Percentiles rank a stretch among this genome's conserved stretches.
Evolutionary conservation across 2,888 invertebrate species (phyloP).

Genomic region (Meta bourneti): DNA sequence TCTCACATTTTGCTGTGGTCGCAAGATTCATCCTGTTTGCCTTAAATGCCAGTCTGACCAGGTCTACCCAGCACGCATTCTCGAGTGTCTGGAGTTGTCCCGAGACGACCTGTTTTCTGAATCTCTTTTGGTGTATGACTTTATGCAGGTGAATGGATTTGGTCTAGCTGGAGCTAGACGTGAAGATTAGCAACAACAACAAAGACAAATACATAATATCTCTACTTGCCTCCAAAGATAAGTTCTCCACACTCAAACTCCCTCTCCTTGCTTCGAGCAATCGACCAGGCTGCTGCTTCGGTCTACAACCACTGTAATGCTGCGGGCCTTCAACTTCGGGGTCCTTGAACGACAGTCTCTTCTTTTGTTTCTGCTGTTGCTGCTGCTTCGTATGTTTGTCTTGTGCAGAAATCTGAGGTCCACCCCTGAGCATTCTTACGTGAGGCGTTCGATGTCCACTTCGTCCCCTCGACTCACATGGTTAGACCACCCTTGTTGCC

Average conservation of each 20-base stretch:
- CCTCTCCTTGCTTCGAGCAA: not conserved
- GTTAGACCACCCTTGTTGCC: slow-evolving; percentile 6
- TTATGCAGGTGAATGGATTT: too few species aligned
- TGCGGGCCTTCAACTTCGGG: slow-evolving; percentile 63
- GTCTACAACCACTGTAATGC: slow-evolving; percentile 39
- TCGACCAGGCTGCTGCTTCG: not conserved
- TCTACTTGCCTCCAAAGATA: slow-evolving; percentile 56
- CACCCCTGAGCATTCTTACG: slow-evolving; percentile 58
- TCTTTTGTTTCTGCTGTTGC: slow-evolving; percentile 66
- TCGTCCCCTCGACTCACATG: slow-evolving; percentile 36
- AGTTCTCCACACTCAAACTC: slow-evolving; percentile 44
- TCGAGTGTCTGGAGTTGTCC: too few species aligned
- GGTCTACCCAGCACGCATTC: too few species aligned
- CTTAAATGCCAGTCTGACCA: too few species aligned
- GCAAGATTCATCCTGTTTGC: too few species aligned
- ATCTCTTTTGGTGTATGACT: too few species aligned
- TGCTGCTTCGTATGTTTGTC: slow-evolving; percentile 34
- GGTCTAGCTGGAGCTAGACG: too few species aligned
- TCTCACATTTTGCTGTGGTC: too few species aligned
- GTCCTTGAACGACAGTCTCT: slow-evolving; percentile 66
- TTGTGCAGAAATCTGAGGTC: slow-evolving; percentile 55
- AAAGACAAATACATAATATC: not conserved
- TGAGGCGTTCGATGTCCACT: not conserved
- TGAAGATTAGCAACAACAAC: too few species aligned
- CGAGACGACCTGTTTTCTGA: too few species aligned